Percentiles rank a stretch among this genome's conserved stretches.
Conservation (phyloP, 64 coral and sea anemone species). For the Montipora capricornis region DNA sequence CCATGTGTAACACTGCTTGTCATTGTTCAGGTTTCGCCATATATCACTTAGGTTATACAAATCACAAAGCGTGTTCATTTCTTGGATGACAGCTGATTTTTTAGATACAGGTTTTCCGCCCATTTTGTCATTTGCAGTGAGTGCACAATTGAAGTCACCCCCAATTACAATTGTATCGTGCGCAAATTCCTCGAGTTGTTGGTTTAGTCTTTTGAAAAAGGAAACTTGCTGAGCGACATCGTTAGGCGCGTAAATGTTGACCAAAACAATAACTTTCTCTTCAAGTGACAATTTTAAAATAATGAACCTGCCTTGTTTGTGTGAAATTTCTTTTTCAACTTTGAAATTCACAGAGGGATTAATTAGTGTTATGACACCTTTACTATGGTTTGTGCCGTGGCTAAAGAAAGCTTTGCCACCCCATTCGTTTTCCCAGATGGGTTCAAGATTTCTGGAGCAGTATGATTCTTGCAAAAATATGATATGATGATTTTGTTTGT, state of each 20-base stretch:
- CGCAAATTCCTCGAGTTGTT: too few species aligned
- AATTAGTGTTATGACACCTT: not conserved
- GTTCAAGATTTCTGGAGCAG: not conserved
- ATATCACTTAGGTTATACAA: not conserved
- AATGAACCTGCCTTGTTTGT: not conserved
- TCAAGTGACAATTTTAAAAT: not conserved
- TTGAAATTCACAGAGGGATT: not conserved
- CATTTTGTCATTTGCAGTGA: too few species aligned
- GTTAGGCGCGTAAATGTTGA: not conserved
- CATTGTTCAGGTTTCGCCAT: not conserved
- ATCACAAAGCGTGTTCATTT: not conserved
- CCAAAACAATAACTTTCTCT: not conserved
- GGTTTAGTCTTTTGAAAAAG: not conserved
- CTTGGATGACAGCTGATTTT: not conserved
- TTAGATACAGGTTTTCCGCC: not conserved
- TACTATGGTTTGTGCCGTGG: not conserved
- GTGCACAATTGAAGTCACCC: too few species aligned
- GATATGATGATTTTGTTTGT: not conserved
- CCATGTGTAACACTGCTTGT: conserved; percentile 7
- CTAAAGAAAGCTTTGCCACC: not conserved
- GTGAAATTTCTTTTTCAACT: not conserved
- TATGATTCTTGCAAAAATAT: not conserved
- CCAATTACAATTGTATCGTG: too few species aligned
- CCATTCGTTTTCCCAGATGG: not conserved
- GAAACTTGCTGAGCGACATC: not conserved